Percentiles rank a stretch among this genome's conserved stretches.
Evolutionary conservation across 2,797 vertebrate genomes (phyloP).

Genomic region (Euthynnus affinis): DNA sequence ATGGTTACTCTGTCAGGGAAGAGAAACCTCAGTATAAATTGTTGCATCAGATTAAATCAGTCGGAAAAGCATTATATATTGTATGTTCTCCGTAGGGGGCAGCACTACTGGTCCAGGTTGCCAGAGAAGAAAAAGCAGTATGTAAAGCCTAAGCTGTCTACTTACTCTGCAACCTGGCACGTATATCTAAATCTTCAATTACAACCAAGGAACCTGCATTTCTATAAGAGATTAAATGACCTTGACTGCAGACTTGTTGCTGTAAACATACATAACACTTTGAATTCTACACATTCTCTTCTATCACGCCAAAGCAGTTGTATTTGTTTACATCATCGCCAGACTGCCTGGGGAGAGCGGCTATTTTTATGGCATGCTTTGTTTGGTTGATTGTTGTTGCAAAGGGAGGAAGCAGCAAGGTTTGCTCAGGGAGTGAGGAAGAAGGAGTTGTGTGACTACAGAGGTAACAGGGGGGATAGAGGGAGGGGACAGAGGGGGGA

Average conservation of each 20-base stretch:
- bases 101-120: slow-evolving; percentile 34
- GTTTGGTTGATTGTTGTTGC: slow-evolving; percentile 77
- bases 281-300: slow-evolving; percentile 52
- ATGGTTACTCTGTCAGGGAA: slow-evolving; percentile 43
- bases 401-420: slow-evolving; percentile 48
- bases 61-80: slow-evolving; percentile 32
- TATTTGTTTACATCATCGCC: slow-evolving; percentile 80
- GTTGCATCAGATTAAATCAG: slow-evolving; percentile 69
- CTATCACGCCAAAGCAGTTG: slow-evolving; percentile 68
- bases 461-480: slow-evolving; percentile 57
- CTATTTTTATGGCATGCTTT: slow-evolving; percentile 80
- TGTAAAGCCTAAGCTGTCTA: slow-evolving; percentile 29
- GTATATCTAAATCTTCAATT: slow-evolving; percentile 28
- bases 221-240: slow-evolving; percentile 33
- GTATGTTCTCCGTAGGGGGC: slow-evolving; percentile 15
- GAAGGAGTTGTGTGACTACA: slow-evolving; percentile 70
- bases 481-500: slow-evolving; percentile 18
- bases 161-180: slow-evolving; percentile 33
- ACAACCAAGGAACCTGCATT: slow-evolving; percentile 8
- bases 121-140: slow-evolving; percentile 12
- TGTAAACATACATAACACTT: slow-evolving; percentile 56
- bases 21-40: slow-evolving; percentile 53
- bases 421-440: slow-evolving; percentile 70
- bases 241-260: slow-evolving; percentile 49
- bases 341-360: slow-evolving; percentile 71